A percentile compares a stretch with the other conserved stretches of the same genome.
Conservation (phyloP, 2,797 vertebrate genomes). For the Rhabdophis nuchalis region DNA sequence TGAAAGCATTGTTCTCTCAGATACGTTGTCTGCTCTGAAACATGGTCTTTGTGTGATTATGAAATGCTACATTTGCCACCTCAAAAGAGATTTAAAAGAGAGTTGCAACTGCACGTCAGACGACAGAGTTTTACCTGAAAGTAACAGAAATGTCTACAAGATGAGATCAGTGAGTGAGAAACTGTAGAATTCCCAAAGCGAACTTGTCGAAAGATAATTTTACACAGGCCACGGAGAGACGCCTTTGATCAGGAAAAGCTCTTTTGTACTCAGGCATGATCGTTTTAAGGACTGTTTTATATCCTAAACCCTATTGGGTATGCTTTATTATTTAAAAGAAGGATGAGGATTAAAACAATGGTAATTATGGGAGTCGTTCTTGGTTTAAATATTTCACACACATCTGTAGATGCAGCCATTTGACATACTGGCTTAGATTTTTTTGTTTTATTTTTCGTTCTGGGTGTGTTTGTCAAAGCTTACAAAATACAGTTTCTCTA, state of each 20-base stretch:
- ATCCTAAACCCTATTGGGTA: background rate
- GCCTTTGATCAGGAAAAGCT: background rate
- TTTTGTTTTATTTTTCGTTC: background rate
- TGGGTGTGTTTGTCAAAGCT: background rate
- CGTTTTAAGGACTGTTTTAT: background rate
- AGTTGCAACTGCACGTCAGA: constrained; percentile 53
- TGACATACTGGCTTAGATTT: background rate
- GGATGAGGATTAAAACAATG: background rate
- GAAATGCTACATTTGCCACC: constrained; percentile 63
- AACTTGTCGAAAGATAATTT: background rate
- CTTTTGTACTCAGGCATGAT: background rate
- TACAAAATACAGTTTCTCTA: background rate
- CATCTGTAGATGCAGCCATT: background rate
- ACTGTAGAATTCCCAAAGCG: background rate
- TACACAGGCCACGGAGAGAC: background rate
- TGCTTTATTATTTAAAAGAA: constrained; percentile 1
- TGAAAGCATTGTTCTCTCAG: constrained; percentile 60
- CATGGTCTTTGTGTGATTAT: constrained; percentile 63
- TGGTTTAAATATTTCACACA: background rate
- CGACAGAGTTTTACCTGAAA: constrained; percentile 63
- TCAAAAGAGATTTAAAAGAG: constrained; percentile 63
- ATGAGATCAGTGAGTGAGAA: constrained; percentile 39
- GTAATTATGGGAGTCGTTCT: background rate
- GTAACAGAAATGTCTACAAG: constrained; percentile 49
- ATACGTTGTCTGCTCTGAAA: constrained; percentile 65